Conservation (phyloP, 2,113 vertebrate genomes). For the Perca fluviatilis region DNA sequence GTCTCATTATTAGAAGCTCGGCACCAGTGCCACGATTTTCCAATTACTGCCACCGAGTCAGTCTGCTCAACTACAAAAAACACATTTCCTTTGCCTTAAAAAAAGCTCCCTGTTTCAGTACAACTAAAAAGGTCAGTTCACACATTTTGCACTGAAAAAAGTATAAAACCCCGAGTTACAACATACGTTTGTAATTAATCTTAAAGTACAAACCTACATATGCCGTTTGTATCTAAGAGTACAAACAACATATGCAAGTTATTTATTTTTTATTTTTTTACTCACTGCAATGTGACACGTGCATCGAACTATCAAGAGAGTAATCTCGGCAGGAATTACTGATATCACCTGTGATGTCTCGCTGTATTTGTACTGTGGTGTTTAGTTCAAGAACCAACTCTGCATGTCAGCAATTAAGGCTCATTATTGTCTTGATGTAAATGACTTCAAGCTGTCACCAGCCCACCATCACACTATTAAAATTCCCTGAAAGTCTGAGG, state of each 20-base stretch:
- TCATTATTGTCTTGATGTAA: conserved; percentile 39
- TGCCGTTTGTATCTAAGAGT: not conserved
- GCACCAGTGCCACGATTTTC: conserved; percentile 58
- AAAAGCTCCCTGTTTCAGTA: conserved; percentile 19
- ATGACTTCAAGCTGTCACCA: conserved; percentile 48
- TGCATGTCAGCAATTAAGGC: conserved; percentile 17
- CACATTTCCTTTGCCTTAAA: not conserved
- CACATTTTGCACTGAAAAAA: conserved; percentile 17
- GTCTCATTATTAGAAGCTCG: conserved; percentile 74
- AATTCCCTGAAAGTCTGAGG: conserved; percentile 24
- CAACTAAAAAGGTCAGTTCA: conserved; percentile 33
- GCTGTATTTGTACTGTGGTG: conserved; percentile 26
- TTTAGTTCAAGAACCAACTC: conserved; percentile 35
- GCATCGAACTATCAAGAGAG: not conserved
- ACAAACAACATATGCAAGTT: not conserved
- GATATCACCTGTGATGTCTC: not conserved
- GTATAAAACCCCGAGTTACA: not conserved
- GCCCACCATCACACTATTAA: conserved; percentile 12
- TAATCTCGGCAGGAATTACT: conserved; percentile 1
- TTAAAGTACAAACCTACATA: not conserved
- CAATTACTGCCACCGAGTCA: conserved; percentile 68
- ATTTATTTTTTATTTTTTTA: not conserved
- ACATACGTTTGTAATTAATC: conserved; percentile 4
- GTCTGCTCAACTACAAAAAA: conserved; percentile 46
- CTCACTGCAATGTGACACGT: not conserved